These are phyloP conservation scores for Phasia obesa DNA, from an alignment of 2,888 invertebrate genomes.

Conservation along the genomic window DNA sequence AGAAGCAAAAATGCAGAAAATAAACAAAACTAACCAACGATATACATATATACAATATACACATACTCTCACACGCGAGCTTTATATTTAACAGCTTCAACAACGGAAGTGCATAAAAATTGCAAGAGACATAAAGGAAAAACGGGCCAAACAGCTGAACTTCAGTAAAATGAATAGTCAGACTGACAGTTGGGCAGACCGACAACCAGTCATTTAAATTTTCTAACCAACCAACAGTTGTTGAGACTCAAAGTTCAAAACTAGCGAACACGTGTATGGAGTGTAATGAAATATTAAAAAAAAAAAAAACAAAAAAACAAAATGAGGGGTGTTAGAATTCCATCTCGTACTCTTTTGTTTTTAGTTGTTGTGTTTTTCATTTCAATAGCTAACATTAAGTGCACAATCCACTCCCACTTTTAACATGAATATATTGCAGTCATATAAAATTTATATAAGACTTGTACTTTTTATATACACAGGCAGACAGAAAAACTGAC, in stretches of 20 bases:
- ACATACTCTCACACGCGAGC: slow-evolving; percentile 33
- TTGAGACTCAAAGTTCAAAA: slow-evolving; percentile 67
- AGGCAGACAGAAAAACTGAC: slow-evolving; percentile 28
- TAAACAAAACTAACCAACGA: slow-evolving; percentile 26
- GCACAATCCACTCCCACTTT: slow-evolving; percentile 49
- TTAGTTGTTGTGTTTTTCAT: slow-evolving; percentile 19
- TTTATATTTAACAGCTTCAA: slow-evolving; percentile 60
- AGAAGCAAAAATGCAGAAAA: slow-evolving; percentile 21
- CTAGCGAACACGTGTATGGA: slow-evolving; percentile 65
- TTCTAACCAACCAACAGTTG: slow-evolving; percentile 66
- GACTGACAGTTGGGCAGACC: slow-evolving; percentile 11
- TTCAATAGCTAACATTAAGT: slow-evolving; percentile 41
- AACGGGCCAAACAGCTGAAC: slow-evolving; percentile 67
- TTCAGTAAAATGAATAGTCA: slow-evolving; percentile 18
- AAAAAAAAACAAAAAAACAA: slow-evolving; percentile 55
- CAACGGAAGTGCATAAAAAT: slow-evolving; percentile 54
- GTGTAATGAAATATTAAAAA: slow-evolving; percentile 70
- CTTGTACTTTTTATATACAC: slow-evolving; percentile 38
- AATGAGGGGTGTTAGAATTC: slow-evolving; percentile 31
- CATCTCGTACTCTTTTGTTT: slow-evolving; percentile 21
- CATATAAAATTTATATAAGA: slow-evolving; percentile 50
- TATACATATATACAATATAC: slow-evolving; percentile 30
- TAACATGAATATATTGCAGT: slow-evolving; percentile 63
- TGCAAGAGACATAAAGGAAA: slow-evolving; percentile 56
- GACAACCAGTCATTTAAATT: slow-evolving; percentile 32